Percentiles rank a stretch among this genome's conserved stretches.
Conservation (phyloP, 2,113 vertebrate species). For the Paradoxurus hermaphroditus region DNA sequence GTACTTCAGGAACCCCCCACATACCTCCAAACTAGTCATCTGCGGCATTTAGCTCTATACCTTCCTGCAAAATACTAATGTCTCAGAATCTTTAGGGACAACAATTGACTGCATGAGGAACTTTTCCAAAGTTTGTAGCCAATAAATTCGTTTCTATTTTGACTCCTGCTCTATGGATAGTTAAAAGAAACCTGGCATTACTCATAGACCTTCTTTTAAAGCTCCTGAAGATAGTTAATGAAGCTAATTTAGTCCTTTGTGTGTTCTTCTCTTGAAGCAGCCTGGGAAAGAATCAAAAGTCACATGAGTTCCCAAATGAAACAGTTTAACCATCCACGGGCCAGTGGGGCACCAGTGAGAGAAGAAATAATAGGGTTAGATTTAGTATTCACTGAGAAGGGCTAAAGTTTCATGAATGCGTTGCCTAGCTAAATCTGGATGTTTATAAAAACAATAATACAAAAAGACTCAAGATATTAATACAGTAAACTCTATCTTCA, state of each 20-base stretch:
- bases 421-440: neutral
- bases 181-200: neutral
- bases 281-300: neutral
- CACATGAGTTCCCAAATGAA: neutral
- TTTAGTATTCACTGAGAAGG: neutral
- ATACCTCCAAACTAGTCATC: neutral
- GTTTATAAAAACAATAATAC: neutral
- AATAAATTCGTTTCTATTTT: neutral
- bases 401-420: neutral
- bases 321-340: neutral
- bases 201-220: slow-evolving; percentile 13
- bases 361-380: neutral
- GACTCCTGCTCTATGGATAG: neutral
- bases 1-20: neutral
- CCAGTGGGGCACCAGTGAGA: neutral
- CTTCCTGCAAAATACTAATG: neutral
- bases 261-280: neutral
- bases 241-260: neutral
- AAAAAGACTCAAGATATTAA: neutral
- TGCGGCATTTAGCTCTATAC: neutral
- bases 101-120: neutral
- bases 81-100: neutral
- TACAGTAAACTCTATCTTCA: neutral
- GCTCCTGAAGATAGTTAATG: neutral
- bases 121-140: neutral